Base-by-base conservation (phyloP, 2,113 vertebrate species). In the Sakesphorus luctuosus region DNA sequence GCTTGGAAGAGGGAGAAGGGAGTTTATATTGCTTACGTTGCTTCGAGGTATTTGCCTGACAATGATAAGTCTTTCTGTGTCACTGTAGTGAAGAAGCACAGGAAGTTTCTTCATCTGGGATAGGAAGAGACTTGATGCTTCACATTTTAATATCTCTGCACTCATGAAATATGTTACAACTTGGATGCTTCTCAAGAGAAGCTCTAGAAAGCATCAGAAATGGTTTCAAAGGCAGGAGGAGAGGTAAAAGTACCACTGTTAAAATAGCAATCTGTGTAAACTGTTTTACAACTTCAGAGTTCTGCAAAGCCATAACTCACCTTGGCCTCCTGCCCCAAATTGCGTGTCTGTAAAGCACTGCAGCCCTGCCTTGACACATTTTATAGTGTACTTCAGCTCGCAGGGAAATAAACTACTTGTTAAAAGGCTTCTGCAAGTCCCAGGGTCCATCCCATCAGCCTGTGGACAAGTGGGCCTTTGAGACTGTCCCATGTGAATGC, bases 161-260 rank as follows among this genome's bases (percentile, higher is more conserved):
- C 62, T 69, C 84, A 59, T 50, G 83, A 92, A 92, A 71, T 94
- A 53, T 40, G 4, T 90, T 90, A 47, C 24, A 84, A 25, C 26
- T 63, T 52, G 18, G 26, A 7, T 83, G 33, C 38, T 88, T 55
- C 59, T 89, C 33, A 62, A 15, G 47, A 77, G 79, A 74, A 74
- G 33, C 18, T 47, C 40, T 52, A 23, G 59, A 67, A 87, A 63
- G 46, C 26, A 71, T 26, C 58, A 76, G 58, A 62, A 77, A 18
- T 63, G 24, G 13, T 83, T 91, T 84, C 52, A 67, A 59, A 86
- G 59, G 79, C 59, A 67, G 71, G 20, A 89, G 7, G 43, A 74
- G 74, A 76, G 47, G 47, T 65, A 55, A 15, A 94, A 84, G 52
- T 9, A 43, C 11, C 36, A 29, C 21, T 24, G 52, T 38, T 95